Evolutionary conservation across 2,797 vertebrate genomes (phyloP), one percentile per base, ranked within the genome.

Genomic region (Petrocephalus schoutedeni): DNA sequence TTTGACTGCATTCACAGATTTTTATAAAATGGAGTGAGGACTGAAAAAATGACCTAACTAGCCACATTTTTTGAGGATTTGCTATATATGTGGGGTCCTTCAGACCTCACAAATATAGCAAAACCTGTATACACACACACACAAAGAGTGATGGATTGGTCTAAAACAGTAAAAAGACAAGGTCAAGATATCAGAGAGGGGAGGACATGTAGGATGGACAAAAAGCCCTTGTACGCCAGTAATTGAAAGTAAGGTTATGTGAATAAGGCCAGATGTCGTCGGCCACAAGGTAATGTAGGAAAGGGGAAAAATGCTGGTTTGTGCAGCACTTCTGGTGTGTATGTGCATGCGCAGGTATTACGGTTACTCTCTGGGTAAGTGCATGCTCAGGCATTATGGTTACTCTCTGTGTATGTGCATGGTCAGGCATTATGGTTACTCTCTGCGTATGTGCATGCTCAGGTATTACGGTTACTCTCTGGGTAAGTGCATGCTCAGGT

Each of bases 161-260:
- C 32, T 74, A 41, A 41, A 41, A 41, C 12, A 32, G 32, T 16
- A 88, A 28, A 85, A 21, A 10, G 21, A 59, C 3, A 74, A 32
- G 59, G 36, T 21, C 57, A 8, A 16, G 19, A 67, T 19, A 54
- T 23, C n/a, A 53, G 58, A 41, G 54, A 49, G 67, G 36, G 57
- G 28, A 21, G 45, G 59, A 86, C 89, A 89, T 88, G 88, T 89
- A 83, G 61, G 85, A 90, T n/a, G 85, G 85, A 89, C 71, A 61
- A 90, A 87, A 88, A 32, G 56, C 83, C 85, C 8, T 87, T 89
- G 90, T 85, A 21, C 4, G 89, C 77, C 90, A 90, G 90, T 89
- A 89, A 89, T 89, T 89, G 56, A 89, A 86, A 80, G 86, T 89
- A 90, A 91, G 90, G 89, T 91, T 91, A 90, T 12, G 87, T 90